Conservation (phyloP, 2,888 invertebrate genomes). For the Notodonta ziczac region DNA sequence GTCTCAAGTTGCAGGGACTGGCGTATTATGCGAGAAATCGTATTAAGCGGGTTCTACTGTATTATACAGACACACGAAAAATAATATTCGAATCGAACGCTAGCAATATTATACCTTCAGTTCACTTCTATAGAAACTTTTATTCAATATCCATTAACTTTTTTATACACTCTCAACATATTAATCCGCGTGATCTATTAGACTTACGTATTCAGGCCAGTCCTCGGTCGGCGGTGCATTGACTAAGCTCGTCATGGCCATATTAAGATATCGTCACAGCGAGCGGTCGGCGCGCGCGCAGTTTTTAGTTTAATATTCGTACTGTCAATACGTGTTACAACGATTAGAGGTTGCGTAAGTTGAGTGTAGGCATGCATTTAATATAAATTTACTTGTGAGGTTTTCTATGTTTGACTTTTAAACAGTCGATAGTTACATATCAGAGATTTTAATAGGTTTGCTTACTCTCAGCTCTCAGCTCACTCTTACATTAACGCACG, state of each 20-base stretch:
- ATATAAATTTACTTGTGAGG: not conserved
- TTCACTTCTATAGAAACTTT: too few relatives aligned
- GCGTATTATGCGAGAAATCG: too few relatives aligned
- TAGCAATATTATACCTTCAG: too few relatives aligned
- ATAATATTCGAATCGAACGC: too few relatives aligned
- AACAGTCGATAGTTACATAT: too few relatives aligned
- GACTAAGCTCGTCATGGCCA: slow-evolving; percentile 53
- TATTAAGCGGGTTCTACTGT: too few relatives aligned
- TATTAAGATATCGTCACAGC: slow-evolving; percentile 43
- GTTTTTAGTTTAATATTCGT: slow-evolving; percentile 5
- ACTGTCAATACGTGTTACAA: slow-evolving; percentile 14
- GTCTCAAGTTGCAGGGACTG: too few relatives aligned
- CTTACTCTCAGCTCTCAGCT: too few relatives aligned
- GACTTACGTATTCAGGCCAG: slow-evolving; percentile 49
- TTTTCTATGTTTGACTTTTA: too few relatives aligned
- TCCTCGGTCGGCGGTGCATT: slow-evolving; percentile 46
- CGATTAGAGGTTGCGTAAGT: slow-evolving; percentile 17
- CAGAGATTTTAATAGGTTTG: too few relatives aligned
- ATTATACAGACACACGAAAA: too few relatives aligned
- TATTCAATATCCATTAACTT: not conserved
- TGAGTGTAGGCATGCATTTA: slow-evolving; percentile 11
- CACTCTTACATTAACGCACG: too few relatives aligned
- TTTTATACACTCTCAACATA: slow-evolving; percentile 17
- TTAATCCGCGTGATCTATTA: slow-evolving; percentile 24
- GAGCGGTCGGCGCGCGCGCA: slow-evolving; percentile 26